Base-by-base conservation (phyloP, 30 jellyfish, hydroid and myxozoan genomes). In the Cassiopea andromeda region DNA sequence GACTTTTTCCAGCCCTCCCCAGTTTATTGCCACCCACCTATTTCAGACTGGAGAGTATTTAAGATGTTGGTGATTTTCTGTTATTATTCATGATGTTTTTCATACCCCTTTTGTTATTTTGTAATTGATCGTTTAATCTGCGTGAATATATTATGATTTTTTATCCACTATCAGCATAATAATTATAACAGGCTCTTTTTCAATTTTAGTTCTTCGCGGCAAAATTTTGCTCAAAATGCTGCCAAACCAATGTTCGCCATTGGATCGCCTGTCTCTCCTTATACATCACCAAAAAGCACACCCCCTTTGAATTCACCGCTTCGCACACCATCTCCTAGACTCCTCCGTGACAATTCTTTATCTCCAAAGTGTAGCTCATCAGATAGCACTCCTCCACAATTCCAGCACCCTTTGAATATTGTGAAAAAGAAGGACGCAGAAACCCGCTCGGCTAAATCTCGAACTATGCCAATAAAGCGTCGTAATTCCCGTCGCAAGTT, bases 251-350 rank as follows among this genome's bases (percentile, higher is more conserved):
- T 89, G 49, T 89, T 89, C 71, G 68, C 92, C 58, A 87, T 89
- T 75, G 96, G 96, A 27, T 89, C 96, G 14, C 96, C 96, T 1
- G 72, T 73, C 54, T 75, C 96, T 1, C 92, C 96, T 60, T 85
- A 61, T 46, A 81, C 81, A 43, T 80, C 96, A 71, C 96, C 96
- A 19, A 87, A 69, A 73, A 60, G 59, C 86, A 89, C 92, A 46
- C 96, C 96, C 4, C 92, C 92, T n/a, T 69, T 89, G 15, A 59
- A 48, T 47, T 75, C 85, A 19, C 83, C 80, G 1, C 76, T 46
- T 48, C 88, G 92, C 75, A 89, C 96, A 1, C 96, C 96, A 6
- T 82, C 96, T 16, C 92, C 96, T 8, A 80, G 69, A 67, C 48
- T 50, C 38, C 58, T 78, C 1, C 54, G 48, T 9, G 85, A 54